phyloP scores from a whole-genome alignment of 2,113 vertebrate species.

The Lipophrys pholis region DNA sequence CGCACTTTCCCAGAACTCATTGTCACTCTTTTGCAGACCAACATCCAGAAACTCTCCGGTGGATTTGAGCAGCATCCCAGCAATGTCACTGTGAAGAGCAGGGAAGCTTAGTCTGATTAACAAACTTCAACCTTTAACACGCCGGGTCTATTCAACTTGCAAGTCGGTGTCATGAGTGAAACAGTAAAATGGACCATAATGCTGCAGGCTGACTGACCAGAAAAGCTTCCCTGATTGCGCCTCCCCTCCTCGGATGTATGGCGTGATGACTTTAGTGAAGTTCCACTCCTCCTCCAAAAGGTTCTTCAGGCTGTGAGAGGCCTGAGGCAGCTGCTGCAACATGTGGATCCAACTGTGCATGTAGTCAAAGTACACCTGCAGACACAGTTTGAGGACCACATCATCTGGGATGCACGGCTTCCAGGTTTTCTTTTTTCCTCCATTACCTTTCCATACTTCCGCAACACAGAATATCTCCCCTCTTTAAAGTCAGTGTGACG shows the following conservation, averaged over 20 bases:
- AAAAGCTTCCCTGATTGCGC: conserved; percentile 98
- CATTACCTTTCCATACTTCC: no score
- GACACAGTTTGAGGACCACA: not conserved
- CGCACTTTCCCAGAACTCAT: conserved; percentile 92
- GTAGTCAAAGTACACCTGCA: conserved; percentile 98
- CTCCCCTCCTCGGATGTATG: conserved; percentile 96
- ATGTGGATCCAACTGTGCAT: conserved; percentile 99
- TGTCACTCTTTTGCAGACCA: conserved; percentile 91
- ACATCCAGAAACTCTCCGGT: conserved; percentile 95
- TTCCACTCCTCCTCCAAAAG: conserved; percentile 98
- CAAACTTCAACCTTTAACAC: no score
- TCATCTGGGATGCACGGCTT: not conserved
- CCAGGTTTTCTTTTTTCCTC: not conserved
- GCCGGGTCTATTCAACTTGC: not conserved
- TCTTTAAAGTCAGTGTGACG: not conserved
- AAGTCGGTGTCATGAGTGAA: not conserved
- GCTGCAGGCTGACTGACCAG: conserved; percentile 82
- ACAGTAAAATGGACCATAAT: not conserved
- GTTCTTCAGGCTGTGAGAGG: conserved; percentile 98
- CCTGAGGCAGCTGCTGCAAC: conserved; percentile 98
- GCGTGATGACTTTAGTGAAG: conserved; percentile 99
- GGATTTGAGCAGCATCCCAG: conserved; percentile 96
- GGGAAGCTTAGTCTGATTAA: not conserved
- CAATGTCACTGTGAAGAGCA: conserved; percentile 89
- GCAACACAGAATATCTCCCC: no score